Percentiles rank a stretch among this genome's conserved stretches.
phyloP scores from a whole-genome alignment of 2,797 vertebrate species.

The Pelodytes ibericus region DNA sequence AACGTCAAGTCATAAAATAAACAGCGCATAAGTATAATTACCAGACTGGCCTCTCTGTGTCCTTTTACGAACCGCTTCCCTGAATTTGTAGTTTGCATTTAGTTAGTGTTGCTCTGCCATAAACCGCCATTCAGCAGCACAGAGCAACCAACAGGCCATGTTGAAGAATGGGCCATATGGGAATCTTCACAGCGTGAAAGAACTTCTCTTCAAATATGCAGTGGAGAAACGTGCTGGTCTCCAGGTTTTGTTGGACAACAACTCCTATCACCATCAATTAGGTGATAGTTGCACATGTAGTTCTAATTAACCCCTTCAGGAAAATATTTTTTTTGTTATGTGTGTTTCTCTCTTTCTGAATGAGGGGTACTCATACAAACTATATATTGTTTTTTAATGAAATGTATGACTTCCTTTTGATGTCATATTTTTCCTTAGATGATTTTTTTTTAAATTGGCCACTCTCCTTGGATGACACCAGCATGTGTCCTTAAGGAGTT shows the following conservation, averaged over 20 bases:
- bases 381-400: too few species aligned
- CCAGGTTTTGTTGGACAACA: not conserved
- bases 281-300: too few species aligned
- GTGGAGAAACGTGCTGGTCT: not conserved
- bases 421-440: too few species aligned
- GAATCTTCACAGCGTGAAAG: constrained; percentile 20
- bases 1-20: constrained; percentile 55
- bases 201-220: not conserved
- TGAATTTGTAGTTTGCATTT: constrained; percentile 3
- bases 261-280: not conserved
- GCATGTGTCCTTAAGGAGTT: too few species aligned
- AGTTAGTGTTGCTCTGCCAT: not conserved
- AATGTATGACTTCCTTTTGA: too few species aligned
- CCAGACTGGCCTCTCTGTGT: constrained; percentile 45
- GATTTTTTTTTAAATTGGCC: too few species aligned
- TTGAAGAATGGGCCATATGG: constrained; percentile 10
- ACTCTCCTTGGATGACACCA: too few species aligned
- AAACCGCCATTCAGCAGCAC: not conserved
- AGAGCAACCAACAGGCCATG: not conserved
- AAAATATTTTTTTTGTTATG: too few species aligned
- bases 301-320: too few species aligned
- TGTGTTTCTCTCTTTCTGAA: too few species aligned
- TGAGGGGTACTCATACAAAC: too few species aligned
- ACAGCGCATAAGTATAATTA: constrained; percentile 55
- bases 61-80: constrained; percentile 31